Evolutionary conservation across 2,888 invertebrate genomes (phyloP), one percentile per base, ranked within the genome.

Genomic region (Thera obeliscata): DNA sequence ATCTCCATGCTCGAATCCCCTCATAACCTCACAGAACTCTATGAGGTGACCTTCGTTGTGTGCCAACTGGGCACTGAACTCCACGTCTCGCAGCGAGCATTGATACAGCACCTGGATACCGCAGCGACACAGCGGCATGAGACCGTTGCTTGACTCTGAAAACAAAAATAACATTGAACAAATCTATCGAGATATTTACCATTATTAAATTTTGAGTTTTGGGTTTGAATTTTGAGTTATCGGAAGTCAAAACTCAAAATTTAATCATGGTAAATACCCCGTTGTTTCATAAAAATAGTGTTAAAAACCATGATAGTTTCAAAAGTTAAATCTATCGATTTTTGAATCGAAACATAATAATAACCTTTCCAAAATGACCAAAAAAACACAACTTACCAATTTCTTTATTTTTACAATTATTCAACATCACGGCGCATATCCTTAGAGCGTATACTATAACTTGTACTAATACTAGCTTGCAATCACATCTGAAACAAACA

Each of bases 371-470:
- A 22, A 22, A 22, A 22, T 22, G 22, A 22, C 22, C 22, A 22
- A 22, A 38, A 38, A 38, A 38, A 5, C 1, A 38, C 7, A 56
- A 52, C 59, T 56, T 22, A 67, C 71, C 67, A 67, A 61, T 57
- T 5, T 9, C 2, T 35, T 66, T 35, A 35, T 43, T 55, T 43
- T 35, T 55, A 48, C 7, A 60, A 59, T 66, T 73, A n/a, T 81
- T 71, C 67, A 87, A 65, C 81, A 87, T 84, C 2, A 77, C 81
- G 4, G 90, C 85, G 55, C 91, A 90, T 75, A 88, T 85, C 55
- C 85, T 79, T 5, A 94, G 73, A 12, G 86, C 84, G 71, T 86
- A 88, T 2, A 90, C 87, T 9, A 90, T 78, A 0, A 87, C 82
- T 80, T 92, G 91, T 54, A 87, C 69, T 52, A 90, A 70, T 22